Base-by-base conservation (phyloP, 2,888 invertebrate genomes). In the Drosophila borborema region DNA sequence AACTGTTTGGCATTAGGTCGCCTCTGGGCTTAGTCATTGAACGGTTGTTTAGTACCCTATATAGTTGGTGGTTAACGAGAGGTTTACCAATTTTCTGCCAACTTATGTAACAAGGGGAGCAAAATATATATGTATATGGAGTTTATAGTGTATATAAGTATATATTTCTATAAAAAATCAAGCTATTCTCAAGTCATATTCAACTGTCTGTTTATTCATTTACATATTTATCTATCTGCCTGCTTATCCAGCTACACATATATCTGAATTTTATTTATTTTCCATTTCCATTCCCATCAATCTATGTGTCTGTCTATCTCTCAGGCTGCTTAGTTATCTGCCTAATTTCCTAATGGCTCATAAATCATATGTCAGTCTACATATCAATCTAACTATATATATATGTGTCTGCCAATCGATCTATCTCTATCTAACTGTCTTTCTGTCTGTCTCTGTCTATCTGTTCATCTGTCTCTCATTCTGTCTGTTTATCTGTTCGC, bases 11-110 rank as follows among this genome's bases (percentile, higher is more conserved):
- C 71, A 60, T 80, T 70, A 62, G 73, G 16, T 74, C 60, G 80
- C 63, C 80, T 75, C 48, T 72, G 72, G 77, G 68, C 63, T 78
- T 76, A 72, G 64, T 67, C 77, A 80, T 65, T 77, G 64, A 75
- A 73, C 59, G 69, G 41, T 58, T 54, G 51, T 54, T 56, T 10
- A 23, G 9, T 60, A 60, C 60, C 60, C 49, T 60, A 18, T 20
- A 41, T 18, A n/a, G 3, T 7, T 1, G 45, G 23, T 12, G 18
- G 3, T 2, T 28, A 9, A 6, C 20, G 14, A 20, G 43, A 20
- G 16, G 34, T 6, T 18, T 34, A 18, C 10, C n/a, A 31, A 4
- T 18, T 18, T 58, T 12, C 20, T 28, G 54, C 2, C 2, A 9
- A n/a, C 6, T 51, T 51, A 14, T 51, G 51, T 8, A 49, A 49